Evolutionary conservation across 1,140 invertebrate genomes (phyloP).

Genomic region (Micrasema minimum): DNA sequence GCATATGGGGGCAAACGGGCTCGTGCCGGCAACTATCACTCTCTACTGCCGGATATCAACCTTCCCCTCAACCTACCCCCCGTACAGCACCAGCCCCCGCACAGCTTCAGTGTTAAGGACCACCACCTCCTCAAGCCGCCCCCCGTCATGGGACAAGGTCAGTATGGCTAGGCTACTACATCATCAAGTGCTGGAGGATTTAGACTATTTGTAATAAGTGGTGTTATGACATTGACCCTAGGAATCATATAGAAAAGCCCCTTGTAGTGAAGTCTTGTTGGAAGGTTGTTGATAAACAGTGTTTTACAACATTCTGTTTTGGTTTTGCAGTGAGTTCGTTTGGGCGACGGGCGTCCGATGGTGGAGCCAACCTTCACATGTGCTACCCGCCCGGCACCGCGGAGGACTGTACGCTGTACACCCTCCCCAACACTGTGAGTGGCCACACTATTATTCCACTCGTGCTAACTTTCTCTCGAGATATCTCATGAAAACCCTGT

Average conservation of each 20-base stretch:
- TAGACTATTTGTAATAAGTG: too few relatives aligned
- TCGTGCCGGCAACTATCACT: constrained; percentile 54
- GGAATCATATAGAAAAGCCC: background rate
- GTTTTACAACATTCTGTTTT: too few relatives aligned
- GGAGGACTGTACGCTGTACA: constrained; percentile 39
- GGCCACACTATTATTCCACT: too few relatives aligned
- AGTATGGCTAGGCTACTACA: constrained; percentile 42
- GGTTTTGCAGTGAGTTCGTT: constrained; percentile 77
- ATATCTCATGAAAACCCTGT: too few relatives aligned
- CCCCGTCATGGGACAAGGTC: constrained; percentile 86
- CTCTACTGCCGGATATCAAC: constrained; percentile 69
- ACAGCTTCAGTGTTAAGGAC: constrained; percentile 91
- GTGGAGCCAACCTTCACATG: constrained; percentile 91
- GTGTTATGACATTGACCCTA: background rate
- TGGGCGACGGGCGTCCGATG: constrained; percentile 93
- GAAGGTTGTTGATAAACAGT: too few relatives aligned
- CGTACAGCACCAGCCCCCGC: constrained; percentile 68
- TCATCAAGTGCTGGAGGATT: too few relatives aligned
- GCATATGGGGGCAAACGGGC: constrained; percentile 23
- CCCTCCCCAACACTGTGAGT: constrained; percentile 42
- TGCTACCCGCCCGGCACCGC: constrained; percentile 71
- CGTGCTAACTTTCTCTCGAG: too few relatives aligned
- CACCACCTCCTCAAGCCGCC: constrained; percentile 94
- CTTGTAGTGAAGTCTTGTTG: too few relatives aligned
- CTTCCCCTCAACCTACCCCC: constrained; percentile 61